phyloP scores from a whole-genome alignment of 2,888 invertebrate species.

The Nemoura dubitans region DNA sequence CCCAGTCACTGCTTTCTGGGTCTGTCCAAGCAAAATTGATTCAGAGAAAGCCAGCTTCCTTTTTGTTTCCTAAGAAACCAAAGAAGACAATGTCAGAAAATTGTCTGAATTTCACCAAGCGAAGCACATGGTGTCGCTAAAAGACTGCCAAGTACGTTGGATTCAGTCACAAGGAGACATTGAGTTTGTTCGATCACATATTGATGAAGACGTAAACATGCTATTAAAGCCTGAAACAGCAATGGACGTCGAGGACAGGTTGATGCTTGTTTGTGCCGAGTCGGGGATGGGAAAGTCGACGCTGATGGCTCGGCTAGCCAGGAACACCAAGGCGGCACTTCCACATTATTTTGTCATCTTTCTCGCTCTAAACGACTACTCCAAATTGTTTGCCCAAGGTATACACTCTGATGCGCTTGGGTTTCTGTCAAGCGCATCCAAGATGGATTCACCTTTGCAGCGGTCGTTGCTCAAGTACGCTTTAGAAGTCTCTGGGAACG shows the following conservation, averaged over 20 bases:
- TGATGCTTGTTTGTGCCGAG: not conserved
- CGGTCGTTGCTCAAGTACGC: not conserved
- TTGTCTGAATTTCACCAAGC: not conserved
- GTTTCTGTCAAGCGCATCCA: not conserved
- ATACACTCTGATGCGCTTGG: not conserved
- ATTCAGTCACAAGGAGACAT: not conserved
- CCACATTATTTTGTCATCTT: not conserved
- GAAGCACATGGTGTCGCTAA: not conserved
- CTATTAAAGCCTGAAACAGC: not conserved
- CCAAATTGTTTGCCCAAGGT: not conserved
- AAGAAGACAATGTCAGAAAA: not conserved
- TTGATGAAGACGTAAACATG: not conserved
- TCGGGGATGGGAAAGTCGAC: slow-evolving; percentile 30
- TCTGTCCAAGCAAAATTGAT: not conserved
- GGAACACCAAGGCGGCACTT: not conserved
- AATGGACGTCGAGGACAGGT: not conserved
- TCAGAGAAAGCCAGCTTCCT: not conserved
- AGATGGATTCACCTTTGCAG: not conserved
- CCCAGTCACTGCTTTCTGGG: not conserved
- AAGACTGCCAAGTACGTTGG: not conserved
- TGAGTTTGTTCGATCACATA: not conserved
- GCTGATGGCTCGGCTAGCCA: not conserved
- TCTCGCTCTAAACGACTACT: not conserved
- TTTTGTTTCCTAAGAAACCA: not conserved
- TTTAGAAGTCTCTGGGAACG: not conserved